Conservation (phyloP, 2,113 vertebrate species). For the Pangasianodon gigas region DNA sequence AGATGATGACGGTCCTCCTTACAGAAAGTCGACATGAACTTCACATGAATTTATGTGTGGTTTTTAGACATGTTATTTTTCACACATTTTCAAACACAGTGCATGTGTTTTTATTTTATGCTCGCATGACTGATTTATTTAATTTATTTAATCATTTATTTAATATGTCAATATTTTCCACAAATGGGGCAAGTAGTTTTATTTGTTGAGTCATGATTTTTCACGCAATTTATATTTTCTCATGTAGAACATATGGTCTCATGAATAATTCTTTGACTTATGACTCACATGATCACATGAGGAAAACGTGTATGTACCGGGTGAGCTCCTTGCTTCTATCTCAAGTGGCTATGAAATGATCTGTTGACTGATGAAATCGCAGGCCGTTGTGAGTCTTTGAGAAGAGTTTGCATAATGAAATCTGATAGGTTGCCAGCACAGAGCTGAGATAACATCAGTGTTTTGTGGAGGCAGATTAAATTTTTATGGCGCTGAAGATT, state of each 20-base stretch:
- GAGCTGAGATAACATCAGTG: conserved; percentile 44
- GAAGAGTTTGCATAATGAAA: conserved; percentile 59
- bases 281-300: not conserved
- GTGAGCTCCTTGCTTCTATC: conserved; percentile 30
- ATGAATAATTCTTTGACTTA: not conserved
- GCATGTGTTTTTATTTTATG: not conserved
- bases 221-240: not conserved
- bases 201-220: not conserved
- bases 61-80: not conserved
- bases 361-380: conserved; percentile 62
- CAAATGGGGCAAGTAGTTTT: not conserved
- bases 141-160: not conserved
- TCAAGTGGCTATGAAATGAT: conserved; percentile 51
- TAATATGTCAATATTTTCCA: not conserved
- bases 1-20: conserved; percentile 18
- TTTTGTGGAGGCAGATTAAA: conserved; percentile 29
- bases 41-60: not conserved
- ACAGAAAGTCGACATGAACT: not conserved
- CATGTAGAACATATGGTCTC: not conserved
- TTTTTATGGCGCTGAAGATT: conserved; percentile 19
- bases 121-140: not conserved
- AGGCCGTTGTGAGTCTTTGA: conserved; percentile 8
- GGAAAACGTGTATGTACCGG: not conserved
- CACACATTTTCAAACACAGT: not conserved
- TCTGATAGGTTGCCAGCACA: conserved; percentile 51